Evolutionary conservation across 2,888 invertebrate genomes (phyloP).

Genomic region (Cantharis lateralis): DNA sequence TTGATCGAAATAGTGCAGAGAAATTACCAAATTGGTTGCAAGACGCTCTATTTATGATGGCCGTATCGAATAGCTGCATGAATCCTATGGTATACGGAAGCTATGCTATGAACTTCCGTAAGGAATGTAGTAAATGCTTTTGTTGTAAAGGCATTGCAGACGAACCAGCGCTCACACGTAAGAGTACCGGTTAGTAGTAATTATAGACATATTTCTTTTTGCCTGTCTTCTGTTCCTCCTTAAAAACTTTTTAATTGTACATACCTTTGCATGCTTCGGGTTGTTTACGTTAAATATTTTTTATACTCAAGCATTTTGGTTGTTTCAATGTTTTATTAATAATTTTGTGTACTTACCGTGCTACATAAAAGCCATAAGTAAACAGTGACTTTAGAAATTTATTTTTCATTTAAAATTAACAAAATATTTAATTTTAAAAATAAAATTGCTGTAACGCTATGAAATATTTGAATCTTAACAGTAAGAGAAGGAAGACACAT

Average conservation of each 20-base stretch:
- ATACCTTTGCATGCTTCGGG: background rate
- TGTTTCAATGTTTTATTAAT: no score
- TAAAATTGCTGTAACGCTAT: no score
- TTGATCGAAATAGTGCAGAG: slow-evolving; percentile 68
- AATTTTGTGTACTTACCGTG: no score
- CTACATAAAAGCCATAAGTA: no score
- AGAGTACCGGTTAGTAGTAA: slow-evolving; percentile 14
- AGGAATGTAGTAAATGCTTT: slow-evolving; percentile 49
- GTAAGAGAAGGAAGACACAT: no score
- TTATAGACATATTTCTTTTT: background rate
- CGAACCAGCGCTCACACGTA: slow-evolving; percentile 10
- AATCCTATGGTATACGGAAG: slow-evolving; percentile 80
- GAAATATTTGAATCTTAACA: no score
- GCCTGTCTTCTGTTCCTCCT: background rate
- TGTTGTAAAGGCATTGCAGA: slow-evolving; percentile 30
- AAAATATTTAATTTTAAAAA: no score
- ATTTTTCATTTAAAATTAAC: no score
- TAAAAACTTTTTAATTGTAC: background rate
- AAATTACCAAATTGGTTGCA: slow-evolving; percentile 68
- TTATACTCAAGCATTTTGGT: background rate
- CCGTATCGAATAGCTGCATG: slow-evolving; percentile 80
- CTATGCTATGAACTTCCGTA: slow-evolving; percentile 65
- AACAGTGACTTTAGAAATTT: no score
- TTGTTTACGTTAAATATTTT: background rate
- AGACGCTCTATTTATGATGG: slow-evolving; percentile 77